Conservation (phyloP, 2,888 invertebrate genomes). For the Sarcophaga variegata region DNA sequence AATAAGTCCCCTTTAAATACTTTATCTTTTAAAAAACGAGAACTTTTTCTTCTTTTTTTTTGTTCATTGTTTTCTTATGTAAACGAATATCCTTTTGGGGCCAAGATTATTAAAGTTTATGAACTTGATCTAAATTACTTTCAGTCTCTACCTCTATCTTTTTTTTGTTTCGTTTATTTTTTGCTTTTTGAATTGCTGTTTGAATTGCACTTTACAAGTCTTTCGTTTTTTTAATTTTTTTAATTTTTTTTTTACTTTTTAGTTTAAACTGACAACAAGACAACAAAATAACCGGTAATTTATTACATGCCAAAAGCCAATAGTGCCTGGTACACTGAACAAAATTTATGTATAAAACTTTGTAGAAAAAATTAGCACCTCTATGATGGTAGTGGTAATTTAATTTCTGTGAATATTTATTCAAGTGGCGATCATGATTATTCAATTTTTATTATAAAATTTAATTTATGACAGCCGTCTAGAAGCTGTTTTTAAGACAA, state of each 20-base stretch:
- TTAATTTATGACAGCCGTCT: too few species aligned
- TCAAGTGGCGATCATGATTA: too few species aligned
- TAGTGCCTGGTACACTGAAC: slow-evolving; percentile 13
- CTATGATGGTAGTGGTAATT: too few species aligned
- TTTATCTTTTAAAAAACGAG: not conserved
- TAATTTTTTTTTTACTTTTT: slow-evolving; percentile 4
- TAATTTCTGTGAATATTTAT: too few species aligned
- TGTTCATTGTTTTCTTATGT: not conserved
- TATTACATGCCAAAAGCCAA: slow-evolving; percentile 29
- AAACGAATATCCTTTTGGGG: slow-evolving; percentile 38
- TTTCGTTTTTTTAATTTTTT: not conserved
- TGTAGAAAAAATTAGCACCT: not conserved
- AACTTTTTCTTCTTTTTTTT: too few species aligned
- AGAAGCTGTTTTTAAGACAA: too few species aligned
- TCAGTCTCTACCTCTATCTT: slow-evolving; percentile 1
- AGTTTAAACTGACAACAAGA: slow-evolving; percentile 47
- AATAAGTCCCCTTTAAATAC: not conserved
- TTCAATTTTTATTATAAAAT: too few species aligned
- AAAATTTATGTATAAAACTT: not conserved
- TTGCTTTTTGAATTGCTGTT: slow-evolving; percentile 1
- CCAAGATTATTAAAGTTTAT: slow-evolving; percentile 47
- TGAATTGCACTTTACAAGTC: not conserved
- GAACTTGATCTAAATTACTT: slow-evolving; percentile 61
- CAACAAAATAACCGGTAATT: slow-evolving; percentile 62
- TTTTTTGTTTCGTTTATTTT: slow-evolving; percentile 1